Evolutionary conservation across 2,888 invertebrate genomes (phyloP), one percentile per base, ranked within the genome.

Genomic region (Exocentrus adspersus): DNA sequence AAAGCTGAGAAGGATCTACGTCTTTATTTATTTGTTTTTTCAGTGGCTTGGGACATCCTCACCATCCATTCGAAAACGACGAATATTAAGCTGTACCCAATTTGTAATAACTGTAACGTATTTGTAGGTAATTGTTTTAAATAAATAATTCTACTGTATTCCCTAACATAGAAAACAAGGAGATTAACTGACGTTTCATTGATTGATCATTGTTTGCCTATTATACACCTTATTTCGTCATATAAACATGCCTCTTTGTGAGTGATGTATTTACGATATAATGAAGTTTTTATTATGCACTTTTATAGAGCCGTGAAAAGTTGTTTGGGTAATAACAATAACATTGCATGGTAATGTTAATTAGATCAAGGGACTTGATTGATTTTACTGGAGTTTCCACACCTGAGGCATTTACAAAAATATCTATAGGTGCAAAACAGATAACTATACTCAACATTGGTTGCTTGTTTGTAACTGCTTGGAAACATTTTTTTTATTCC

Each of bases 1-100:
- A n/a, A n/a, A n/a, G n/a, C n/a, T n/a, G n/a, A n/a, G n/a, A n/a
- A n/a, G n/a, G n/a, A 56, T 46, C 2, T 9, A 37, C 14, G 20
- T 51, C 17, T 43, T 2, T 28, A 43, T 2, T 12, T 46, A 24
- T 12, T 32, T 51, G 16, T 58, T 42, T 14, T 46, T 67, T 71
- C 86, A 89, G 89, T 0, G 85, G 85, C 0, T 65, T 79, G 45
- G 87, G 86, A 1, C 88, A 88, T 82, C 86, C 86, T 56, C 72
- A 86, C 69, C 88, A 89, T 82, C 89, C 89, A 0, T 89, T 89
- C 64, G 73, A 74, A 56, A 75, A 87, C 16, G 87, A 86, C 61
- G 87, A 87, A 60, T 88, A 80, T 73, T 88, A 54, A 41, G 12
- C 4, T n/a, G 16, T 21, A 28, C 28, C 7, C 7, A 30, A 21